Base-by-base conservation (phyloP, 2,888 invertebrate species). In the Mycogona germanica region DNA sequence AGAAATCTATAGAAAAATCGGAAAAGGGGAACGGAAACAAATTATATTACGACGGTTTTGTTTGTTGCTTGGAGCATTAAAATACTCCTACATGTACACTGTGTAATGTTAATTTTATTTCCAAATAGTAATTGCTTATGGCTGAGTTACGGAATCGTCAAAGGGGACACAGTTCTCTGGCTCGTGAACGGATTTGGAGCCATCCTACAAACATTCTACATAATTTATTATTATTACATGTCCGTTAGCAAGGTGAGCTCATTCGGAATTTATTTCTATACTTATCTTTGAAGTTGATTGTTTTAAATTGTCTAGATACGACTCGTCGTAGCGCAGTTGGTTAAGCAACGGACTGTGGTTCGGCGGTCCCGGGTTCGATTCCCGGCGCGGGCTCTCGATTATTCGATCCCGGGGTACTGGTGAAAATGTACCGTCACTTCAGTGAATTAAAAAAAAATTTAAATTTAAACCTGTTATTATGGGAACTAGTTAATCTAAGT, bases 151-250 rank as follows among this genome's bases (percentile, higher is more conserved):
- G 50, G 50, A 40, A 1, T 40, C 7, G 25, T 21, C 17, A 50
- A 38, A 17, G 23, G 2, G 7, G 50, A 50, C 26, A 21, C 17
- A 9, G 25, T 38, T 17, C 29, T 50, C 17, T 28, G 26, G 25
- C 14, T 38, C n/a, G 40, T 40, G 17, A 50, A 50, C 26, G 17
- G 12, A 17, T 17, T 50, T 40, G 50, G 50, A 25, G 4, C 40
- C n/a, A 26, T 50, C 1, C 25, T 40, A 14, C 50, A 50, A n/a
- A 40, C 40, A 28, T 38, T 50, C 17, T 50, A 50, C 21, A 9
- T 50, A 17, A 40, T 25, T 3, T 50, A 26, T 17, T 50, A 40
- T 23, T 40, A 38, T 40, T 21, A 4, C 7, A 50, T 50, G 47
- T 4, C 5, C 23, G 23, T n/a, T 47, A 47, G 35, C 14, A 47